Conservation (phyloP, 1,140 invertebrate genomes). For the Trialeurodes vaporariorum region DNA sequence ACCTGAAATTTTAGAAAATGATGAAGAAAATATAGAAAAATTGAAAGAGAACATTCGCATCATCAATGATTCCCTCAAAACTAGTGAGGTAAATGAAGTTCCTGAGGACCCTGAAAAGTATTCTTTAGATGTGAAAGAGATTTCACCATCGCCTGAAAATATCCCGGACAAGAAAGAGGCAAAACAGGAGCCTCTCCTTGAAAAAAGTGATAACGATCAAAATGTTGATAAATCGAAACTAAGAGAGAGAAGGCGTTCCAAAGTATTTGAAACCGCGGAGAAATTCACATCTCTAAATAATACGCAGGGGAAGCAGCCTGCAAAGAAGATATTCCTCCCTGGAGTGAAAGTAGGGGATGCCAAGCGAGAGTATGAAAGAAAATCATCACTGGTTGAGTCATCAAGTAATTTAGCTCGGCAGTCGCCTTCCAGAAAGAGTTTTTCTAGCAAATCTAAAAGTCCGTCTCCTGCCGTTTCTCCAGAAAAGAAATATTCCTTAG, state of each 20-base stretch:
- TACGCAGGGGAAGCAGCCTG: constrained; percentile 40
- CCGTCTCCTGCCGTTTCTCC: constrained; percentile 3
- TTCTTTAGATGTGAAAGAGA: constrained; percentile 10
- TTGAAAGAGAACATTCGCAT: neutral
- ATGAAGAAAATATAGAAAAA: neutral
- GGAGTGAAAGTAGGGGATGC: constrained; percentile 70
- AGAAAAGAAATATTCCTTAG: constrained; percentile 22
- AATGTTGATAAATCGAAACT: constrained; percentile 9
- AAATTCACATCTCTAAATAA: neutral
- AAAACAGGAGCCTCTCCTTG: neutral
- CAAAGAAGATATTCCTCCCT: constrained; percentile 66
- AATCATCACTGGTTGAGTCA: constrained; percentile 41
- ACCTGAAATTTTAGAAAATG: constrained; percentile 5
- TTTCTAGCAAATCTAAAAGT: constrained; percentile 13
- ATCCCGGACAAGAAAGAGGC: neutral
- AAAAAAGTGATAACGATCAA: constrained; percentile 2
- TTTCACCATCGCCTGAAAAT: neutral
- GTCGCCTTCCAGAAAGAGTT: constrained; percentile 14
- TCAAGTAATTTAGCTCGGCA: neutral
- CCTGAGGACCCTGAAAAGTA: constrained; percentile 3
- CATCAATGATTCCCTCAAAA: constrained; percentile 26
- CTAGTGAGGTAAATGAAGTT: constrained; percentile 14
- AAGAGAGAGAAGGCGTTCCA: constrained; percentile 45
- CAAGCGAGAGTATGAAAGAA: constrained; percentile 71
- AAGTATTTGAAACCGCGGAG: constrained; percentile 47